phyloP scores from a whole-genome alignment of 2,113 vertebrate species.

The Notarius lentiginosus region DNA sequence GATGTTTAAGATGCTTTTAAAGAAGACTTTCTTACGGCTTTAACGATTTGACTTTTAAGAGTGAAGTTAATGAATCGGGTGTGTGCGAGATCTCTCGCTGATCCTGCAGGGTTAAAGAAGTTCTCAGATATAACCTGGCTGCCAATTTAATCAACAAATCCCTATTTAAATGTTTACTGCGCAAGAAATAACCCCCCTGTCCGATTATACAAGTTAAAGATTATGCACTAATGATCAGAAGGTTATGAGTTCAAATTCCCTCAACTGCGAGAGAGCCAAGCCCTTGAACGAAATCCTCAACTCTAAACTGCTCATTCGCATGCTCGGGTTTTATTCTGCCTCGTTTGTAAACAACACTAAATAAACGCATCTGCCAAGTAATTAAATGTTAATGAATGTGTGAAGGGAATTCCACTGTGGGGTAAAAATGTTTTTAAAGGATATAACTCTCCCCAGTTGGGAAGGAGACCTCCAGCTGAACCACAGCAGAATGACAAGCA shows the following conservation, averaged over 20 bases:
- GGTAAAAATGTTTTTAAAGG: not conserved
- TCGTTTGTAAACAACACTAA: not conserved
- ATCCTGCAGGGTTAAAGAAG: not conserved
- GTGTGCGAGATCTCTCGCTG: no score
- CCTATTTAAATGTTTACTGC: not conserved
- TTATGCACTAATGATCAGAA: not conserved
- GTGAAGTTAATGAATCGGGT: no score
- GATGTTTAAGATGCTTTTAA: no score
- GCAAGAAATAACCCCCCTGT: no score
- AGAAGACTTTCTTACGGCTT: no score
- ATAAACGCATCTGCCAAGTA: not conserved
- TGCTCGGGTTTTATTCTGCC: not conserved
- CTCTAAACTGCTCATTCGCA: not conserved
- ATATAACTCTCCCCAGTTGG: not conserved
- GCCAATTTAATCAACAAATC: not conserved
- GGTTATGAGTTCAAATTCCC: not conserved
- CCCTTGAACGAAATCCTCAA: not conserved
- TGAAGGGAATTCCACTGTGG: constrained; percentile 1
- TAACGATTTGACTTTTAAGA: no score
- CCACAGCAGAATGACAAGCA: constrained; percentile 28
- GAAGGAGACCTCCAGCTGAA: constrained; percentile 29
- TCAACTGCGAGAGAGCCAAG: not conserved
- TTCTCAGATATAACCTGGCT: not conserved
- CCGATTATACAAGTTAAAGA: not conserved
- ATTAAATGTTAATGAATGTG: constrained; percentile 13